phyloP scores from a whole-genome alignment of 2,888 invertebrate species.

The Philereme transversata region DNA sequence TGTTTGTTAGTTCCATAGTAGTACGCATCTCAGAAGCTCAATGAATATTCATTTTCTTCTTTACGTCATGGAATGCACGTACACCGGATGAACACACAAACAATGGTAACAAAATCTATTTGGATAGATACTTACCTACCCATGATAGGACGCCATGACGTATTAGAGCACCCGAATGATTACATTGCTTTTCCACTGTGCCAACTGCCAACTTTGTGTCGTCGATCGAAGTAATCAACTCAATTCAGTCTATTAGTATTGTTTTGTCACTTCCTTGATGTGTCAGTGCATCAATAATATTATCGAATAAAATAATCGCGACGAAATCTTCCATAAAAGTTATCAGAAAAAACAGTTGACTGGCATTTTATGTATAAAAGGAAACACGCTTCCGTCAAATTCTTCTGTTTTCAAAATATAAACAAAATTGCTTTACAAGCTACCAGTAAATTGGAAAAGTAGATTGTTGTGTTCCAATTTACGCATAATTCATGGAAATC shows the following conservation, averaged over 20 bases:
- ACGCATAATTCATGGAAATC: slow-evolving; percentile 33
- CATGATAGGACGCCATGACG: slow-evolving; percentile 35
- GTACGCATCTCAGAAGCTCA: slow-evolving; percentile 18
- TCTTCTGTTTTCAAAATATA: slow-evolving; percentile 5
- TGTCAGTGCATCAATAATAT: slow-evolving; percentile 23
- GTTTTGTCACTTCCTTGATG: slow-evolving; percentile 47
- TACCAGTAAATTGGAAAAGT: slow-evolving; percentile 25
- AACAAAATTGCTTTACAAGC: slow-evolving; percentile 17
- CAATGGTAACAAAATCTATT: slow-evolving; percentile 41
- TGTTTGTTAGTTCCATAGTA: neutral
- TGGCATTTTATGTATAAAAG: too few relatives aligned
- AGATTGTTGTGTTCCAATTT: slow-evolving; percentile 29
- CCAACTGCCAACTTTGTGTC: slow-evolving; percentile 46
- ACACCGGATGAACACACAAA: slow-evolving; percentile 36
- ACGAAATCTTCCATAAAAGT: neutral
- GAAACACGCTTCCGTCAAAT: neutral
- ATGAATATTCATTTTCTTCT: slow-evolving; percentile 32
- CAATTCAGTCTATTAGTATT: slow-evolving; percentile 43
- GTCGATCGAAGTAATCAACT: slow-evolving; percentile 40
- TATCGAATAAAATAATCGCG: neutral
- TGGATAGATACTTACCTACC: slow-evolving; percentile 33
- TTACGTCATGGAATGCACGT: slow-evolving; percentile 39
- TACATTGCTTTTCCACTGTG: slow-evolving; percentile 45
- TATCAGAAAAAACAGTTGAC: slow-evolving; percentile 3
- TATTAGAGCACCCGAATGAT: slow-evolving; percentile 39